phyloP scores from a whole-genome alignment of 92 coral and sea anemone genomes.

The Phenganax marumi region DNA sequence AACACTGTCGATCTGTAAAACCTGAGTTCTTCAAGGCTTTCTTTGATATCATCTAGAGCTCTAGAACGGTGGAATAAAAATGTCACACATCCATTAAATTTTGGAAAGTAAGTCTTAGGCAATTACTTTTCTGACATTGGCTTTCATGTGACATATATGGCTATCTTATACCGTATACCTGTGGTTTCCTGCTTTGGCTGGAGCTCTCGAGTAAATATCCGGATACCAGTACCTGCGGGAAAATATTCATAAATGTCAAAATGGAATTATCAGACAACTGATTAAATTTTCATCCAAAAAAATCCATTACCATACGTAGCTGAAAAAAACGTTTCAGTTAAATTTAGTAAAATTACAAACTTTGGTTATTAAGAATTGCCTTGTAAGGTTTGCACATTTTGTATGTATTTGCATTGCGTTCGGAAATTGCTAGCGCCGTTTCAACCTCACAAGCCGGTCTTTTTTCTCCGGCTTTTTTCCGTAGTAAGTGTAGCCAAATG shows the following conservation, averaged over 20 bases:
- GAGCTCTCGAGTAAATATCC: conserved; percentile 55
- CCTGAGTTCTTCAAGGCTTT: conserved; percentile 82
- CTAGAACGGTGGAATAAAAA: conserved; percentile 36
- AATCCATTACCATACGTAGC: too few relatives aligned
- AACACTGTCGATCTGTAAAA: conserved; percentile 77
- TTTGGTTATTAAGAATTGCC: too few relatives aligned
- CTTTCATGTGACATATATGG: background rate
- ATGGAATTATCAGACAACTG: background rate
- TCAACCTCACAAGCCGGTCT: too few relatives aligned
- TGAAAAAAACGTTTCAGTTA: background rate
- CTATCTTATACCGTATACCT: conserved; percentile 54
- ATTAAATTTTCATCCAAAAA: too few relatives aligned
- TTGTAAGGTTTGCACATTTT: too few relatives aligned
- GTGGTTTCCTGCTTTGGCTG: conserved; percentile 70
- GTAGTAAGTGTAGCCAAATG: too few relatives aligned
- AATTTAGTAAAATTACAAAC: too few relatives aligned
- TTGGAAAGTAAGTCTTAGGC: too few relatives aligned
- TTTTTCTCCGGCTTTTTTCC: too few relatives aligned
- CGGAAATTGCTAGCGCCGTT: too few relatives aligned
- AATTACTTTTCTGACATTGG: too few relatives aligned
- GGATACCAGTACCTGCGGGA: conserved; percentile 87
- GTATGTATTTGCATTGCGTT: too few relatives aligned
- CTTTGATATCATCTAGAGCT: conserved; percentile 93
- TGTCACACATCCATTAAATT: background rate
- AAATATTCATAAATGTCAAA: background rate